A percentile compares a stretch with the other conserved stretches of the same genome.
phyloP scores from a whole-genome alignment of 2,888 invertebrate genomes.

The Agelastica alni region DNA sequence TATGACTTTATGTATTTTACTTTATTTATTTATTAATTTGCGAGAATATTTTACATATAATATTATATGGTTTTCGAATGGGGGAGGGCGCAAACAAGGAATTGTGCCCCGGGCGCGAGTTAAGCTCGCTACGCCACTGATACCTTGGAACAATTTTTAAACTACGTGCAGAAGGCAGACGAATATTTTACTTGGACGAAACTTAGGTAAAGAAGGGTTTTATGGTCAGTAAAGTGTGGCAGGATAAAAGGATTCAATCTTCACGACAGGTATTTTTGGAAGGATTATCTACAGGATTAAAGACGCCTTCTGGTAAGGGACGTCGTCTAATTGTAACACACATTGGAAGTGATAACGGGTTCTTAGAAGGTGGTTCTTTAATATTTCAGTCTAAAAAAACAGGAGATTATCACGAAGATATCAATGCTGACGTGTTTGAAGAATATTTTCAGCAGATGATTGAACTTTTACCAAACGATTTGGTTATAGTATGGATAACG shows the following conservation, averaged over 20 bases:
- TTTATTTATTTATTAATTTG: too few species aligned
- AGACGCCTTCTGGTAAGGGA: neutral
- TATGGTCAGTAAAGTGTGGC: neutral
- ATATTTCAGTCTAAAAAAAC: slow-evolving; percentile 6
- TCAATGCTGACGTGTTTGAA: neutral
- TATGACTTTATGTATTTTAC: too few species aligned
- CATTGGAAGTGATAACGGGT: slow-evolving; percentile 2
- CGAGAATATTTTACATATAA: too few species aligned
- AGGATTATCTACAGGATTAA: neutral
- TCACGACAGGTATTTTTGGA: neutral
- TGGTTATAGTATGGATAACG: neutral
- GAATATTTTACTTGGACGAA: neutral
- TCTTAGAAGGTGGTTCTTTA: neutral
- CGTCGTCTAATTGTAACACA: neutral
- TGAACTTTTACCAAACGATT: neutral
- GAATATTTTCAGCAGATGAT: neutral
- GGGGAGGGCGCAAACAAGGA: too few species aligned
- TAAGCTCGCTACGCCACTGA: too few species aligned
- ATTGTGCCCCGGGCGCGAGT: too few species aligned
- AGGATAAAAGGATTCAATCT: neutral
- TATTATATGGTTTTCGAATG: too few species aligned
- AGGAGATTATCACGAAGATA: neutral
- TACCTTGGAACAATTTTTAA: slow-evolving; percentile 11
- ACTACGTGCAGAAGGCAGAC: neutral
- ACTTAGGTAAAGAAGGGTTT: neutral